phyloP scores from a whole-genome alignment of 2,888 invertebrate genomes.

The Aporophyla nigra region DNA sequence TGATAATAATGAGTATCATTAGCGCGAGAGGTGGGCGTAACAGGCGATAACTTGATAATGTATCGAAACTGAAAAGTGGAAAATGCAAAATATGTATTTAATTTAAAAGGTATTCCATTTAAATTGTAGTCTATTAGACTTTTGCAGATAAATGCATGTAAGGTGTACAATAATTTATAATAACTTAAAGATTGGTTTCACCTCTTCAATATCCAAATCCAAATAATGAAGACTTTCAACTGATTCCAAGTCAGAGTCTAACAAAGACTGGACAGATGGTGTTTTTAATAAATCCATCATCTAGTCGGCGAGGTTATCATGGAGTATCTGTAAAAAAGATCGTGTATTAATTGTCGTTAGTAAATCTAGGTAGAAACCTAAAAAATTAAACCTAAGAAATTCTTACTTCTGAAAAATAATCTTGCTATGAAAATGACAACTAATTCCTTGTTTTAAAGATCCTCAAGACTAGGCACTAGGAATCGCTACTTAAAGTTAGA shows the following conservation, averaged over 20 bases:
- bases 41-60: constrained; percentile 3
- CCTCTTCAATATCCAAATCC: constrained; percentile 94
- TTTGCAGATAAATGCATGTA: background rate
- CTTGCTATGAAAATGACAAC: background rate
- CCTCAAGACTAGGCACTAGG: background rate
- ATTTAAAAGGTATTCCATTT: background rate
- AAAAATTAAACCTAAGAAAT: background rate
- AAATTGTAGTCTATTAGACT: background rate
- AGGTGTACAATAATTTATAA: background rate
- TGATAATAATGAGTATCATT: background rate
- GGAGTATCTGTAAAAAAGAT: constrained; percentile 28
- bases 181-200: constrained; percentile 70
- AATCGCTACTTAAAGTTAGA: background rate
- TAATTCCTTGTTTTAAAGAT: background rate
- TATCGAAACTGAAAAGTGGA: background rate
- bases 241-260: constrained; percentile 93
- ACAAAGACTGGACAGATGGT: constrained; percentile 90
- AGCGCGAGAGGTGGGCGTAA: constrained; percentile 38
- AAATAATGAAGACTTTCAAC: constrained; percentile 93
- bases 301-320: background rate
- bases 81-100: background rate
- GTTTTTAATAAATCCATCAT: constrained; percentile 87
- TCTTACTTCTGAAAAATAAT: background rate
- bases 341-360: background rate
- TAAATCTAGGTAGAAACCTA: background rate